Base-by-base conservation (phyloP, 2,888 invertebrate species). In the Cotesia congregata region DNA sequence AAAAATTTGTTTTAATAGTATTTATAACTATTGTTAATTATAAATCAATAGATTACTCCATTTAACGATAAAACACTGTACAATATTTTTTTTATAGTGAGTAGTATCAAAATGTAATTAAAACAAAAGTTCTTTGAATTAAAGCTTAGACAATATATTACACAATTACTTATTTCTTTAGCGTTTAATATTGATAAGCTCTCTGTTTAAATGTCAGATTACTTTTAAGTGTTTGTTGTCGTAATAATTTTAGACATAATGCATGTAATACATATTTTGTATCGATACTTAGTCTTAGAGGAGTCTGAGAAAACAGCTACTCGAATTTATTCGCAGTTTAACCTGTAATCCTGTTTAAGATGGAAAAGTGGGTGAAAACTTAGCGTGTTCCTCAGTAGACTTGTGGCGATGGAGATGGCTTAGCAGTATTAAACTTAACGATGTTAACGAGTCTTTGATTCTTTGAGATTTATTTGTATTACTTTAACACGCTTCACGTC, bases 341-440 rank as follows among this genome's bases (percentile, higher is more conserved):
- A 84, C 30, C 83, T 85, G 82, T 85, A 85, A 85, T 85, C 85
- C 85, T 82, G 81, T 84, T 85, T 85, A 85, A 85, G 85, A 84
- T 85, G 83, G 82, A 80, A 83, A 80, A 84, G 82, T 82, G 83
- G 84, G 82, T 84, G 84, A 85, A 84, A 85, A 85, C 83, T 85
- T 85, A 82, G 83, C 83, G 82, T 84, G 84, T 83, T 83, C 81
- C 81, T 83, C 81, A 83, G 82, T 84, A 82, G 83, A 82, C 82
- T 83, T 85, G 81, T 84, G 82, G 83, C 30, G 65, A 81, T 81
- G 81, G 74, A 72, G 77, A 70, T 64, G 82, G 84, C 84, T 85
- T 85, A 84, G 71, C 65, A 82, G 84, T 81, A 85, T 85, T 85
- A 85, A 82, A 83, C 82, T 78, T 82, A 83, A 85, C 84, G 85